Conservation (phyloP, 2,888 invertebrate genomes). For the Protonemura montana region DNA sequence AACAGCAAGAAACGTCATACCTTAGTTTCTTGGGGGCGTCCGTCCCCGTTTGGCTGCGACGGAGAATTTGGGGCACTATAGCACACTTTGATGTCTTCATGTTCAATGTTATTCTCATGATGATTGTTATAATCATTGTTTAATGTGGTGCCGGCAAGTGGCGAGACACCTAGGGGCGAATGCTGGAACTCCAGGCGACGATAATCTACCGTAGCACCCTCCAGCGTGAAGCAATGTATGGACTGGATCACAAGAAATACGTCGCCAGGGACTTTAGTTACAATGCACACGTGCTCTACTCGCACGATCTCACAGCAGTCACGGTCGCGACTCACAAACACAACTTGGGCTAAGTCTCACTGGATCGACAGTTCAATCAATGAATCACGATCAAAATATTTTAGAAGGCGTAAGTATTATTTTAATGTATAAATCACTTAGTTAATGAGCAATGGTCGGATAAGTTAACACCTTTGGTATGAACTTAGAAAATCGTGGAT, state of each 20-base stretch:
- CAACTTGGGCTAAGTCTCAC: too few relatives aligned
- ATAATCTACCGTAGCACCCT: constrained; percentile 66
- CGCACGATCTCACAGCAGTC: neutral
- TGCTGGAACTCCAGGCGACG: constrained; percentile 58
- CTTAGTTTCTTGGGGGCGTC: constrained; percentile 45
- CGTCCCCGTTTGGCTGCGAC: constrained; percentile 43
- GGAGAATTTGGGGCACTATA: constrained; percentile 50
- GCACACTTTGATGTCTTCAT: constrained; percentile 49
- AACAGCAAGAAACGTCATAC: constrained; percentile 21
- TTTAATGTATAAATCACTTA: neutral
- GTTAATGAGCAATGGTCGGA: neutral
- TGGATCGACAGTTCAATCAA: too few relatives aligned
- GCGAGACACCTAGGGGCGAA: constrained; percentile 48
- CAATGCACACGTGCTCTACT: constrained; percentile 37
- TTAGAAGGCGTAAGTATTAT: neutral
- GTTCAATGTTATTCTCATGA: constrained; percentile 43
- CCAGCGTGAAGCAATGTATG: constrained; percentile 58
- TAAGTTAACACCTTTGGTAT: neutral
- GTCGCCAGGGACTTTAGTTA: neutral
- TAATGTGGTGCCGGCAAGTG: constrained; percentile 41
- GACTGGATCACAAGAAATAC: constrained; percentile 19
- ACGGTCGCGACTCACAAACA: too few relatives aligned
- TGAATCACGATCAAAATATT: neutral
- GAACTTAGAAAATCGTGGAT: neutral
- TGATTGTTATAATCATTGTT: constrained; percentile 45